phyloP scores from a whole-genome alignment of 2,113 vertebrate genomes.

The Oncorhynchus mykiss region DNA sequence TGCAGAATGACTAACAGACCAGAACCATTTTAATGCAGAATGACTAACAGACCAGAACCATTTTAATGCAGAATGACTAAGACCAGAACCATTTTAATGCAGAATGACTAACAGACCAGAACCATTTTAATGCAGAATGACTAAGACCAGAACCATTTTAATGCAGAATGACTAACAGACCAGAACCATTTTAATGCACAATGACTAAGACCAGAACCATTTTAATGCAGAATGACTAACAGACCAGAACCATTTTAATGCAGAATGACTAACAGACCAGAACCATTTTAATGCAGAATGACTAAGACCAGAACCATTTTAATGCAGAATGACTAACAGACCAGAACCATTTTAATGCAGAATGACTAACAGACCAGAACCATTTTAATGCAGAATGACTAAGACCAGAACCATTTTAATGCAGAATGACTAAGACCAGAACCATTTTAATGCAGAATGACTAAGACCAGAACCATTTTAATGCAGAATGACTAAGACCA shows the following conservation, averaged over 20 bases:
- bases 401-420: conserved; percentile 4
- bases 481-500: conserved; percentile 7
- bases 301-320: conserved; percentile 8
- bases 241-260: background rate
- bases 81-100: too few relatives aligned
- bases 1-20: too few relatives aligned
- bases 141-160: conserved; percentile 5
- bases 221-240: conserved; percentile 3
- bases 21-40: too few relatives aligned
- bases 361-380: conserved; percentile 3
- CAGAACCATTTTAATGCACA: conserved; percentile 3
- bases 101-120: conserved; percentile 5
- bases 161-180: conserved; percentile 6
- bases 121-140: background rate
- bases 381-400: background rate
- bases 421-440: conserved; percentile 5
- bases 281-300: background rate
- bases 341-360: background rate
- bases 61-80: too few relatives aligned
- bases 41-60: too few relatives aligned
- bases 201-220: background rate
- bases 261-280: conserved; percentile 7
- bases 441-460: background rate
- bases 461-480: conserved; percentile 5
- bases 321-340: conserved; percentile 5